Base-by-base conservation (phyloP, 2,888 invertebrate genomes). In the Keiferia lycopersicella region DNA sequence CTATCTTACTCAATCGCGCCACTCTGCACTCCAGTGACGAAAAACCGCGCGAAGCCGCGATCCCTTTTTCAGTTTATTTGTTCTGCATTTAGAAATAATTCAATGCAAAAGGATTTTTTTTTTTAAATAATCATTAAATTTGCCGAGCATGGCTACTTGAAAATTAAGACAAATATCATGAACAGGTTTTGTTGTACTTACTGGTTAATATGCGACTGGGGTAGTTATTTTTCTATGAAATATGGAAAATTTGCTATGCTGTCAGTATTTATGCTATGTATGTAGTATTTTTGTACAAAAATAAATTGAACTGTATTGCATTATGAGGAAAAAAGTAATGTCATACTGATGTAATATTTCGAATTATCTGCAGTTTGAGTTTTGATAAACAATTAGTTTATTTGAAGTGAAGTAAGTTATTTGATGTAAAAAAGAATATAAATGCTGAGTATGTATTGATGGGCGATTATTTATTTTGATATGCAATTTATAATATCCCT, bases 71-170 rank as follows among this genome's bases (percentile, higher is more conserved):
- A 56, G 26, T 56, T 56, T 26, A 56, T 56, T 56, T 56, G 56
- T 56, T 56, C 56, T 56, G 26, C 56, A 26, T 56, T 56, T 56
- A 56, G 56, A 56, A 56, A 56, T 56, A 26, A 56, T 26, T 26
- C 56, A 56, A 56, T 56, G 56, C n/a, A 56, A 56, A 56, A 56
- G 30, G 56, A 56, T 26, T 12, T 56, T 56, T 22, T 56, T 56
- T 22, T 8, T 8, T 10, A 22, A 26, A 56, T 56, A 56, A 56
- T 56, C 11, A 56, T 56, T 56, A 56, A 56, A 26, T 26, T 56
- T 56, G 56, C 56, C 30, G 56, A 56, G 56, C 26, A 56, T 56
- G 56, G 18, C 30, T 56, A 22, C 56, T 22, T 56, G 30, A 56
- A 56, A 56, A 56, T 26, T 26, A 26, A 26, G 26, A 26, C 26